A percentile compares a stretch with the other conserved stretches of the same genome.
Conservation (phyloP, 2,797 vertebrate genomes). For the Coregonus sp. region DNA sequence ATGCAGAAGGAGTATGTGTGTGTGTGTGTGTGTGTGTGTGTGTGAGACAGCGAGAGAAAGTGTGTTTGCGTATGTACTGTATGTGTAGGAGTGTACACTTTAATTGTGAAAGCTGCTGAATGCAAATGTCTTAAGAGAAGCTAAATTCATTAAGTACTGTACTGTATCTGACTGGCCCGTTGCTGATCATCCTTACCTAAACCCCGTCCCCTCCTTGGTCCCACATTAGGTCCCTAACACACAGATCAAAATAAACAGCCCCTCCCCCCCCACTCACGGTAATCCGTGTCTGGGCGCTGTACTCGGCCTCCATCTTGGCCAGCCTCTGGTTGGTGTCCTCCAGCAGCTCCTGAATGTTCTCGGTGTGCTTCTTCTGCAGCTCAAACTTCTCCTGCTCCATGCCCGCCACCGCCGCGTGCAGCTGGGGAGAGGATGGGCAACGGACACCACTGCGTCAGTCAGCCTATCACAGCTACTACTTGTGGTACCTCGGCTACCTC, state of each 20-base stretch:
- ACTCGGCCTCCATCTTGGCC: conserved; percentile 87
- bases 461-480: conserved; percentile 19
- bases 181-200: conserved; percentile 57
- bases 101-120: too few relatives aligned
- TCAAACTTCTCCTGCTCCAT: conserved; percentile 94
- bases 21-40: too few relatives aligned
- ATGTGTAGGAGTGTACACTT: too few relatives aligned
- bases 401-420: conserved; percentile 81
- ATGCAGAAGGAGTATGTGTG: too few relatives aligned
- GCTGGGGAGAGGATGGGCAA: conserved; percentile 61
- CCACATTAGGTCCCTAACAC: conserved; percentile 41
- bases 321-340: conserved; percentile 86
- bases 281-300: conserved; percentile 75
- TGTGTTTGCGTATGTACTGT: too few relatives aligned
- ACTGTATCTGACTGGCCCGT: conserved; percentile 56
- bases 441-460: neutral
- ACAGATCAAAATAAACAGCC: neutral
- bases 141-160: conserved; percentile 73
- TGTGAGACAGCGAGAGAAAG: too few relatives aligned
- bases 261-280: conserved; percentile 76
- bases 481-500: neutral
- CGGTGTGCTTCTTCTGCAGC: conserved; percentile 86
- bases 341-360: conserved; percentile 87
- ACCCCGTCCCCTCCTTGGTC: conserved; percentile 45
- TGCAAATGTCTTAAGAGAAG: conserved; percentile 34